Percentiles rank a stretch among this genome's conserved stretches.
Conservation (phyloP, 2,888 invertebrate species). For the Ochropacha duplaris region DNA sequence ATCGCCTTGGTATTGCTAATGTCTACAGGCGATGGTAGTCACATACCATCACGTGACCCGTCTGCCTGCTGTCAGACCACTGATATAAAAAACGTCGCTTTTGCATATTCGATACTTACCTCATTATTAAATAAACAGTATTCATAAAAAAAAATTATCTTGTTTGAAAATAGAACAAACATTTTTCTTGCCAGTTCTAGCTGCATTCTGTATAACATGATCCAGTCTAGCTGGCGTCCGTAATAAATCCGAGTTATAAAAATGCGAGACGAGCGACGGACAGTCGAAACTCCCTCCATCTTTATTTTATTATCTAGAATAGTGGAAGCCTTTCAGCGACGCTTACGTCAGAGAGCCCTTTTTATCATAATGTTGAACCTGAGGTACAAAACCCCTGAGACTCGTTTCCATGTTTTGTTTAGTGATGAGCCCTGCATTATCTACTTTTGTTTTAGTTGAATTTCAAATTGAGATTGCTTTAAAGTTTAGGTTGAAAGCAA, state of each 20-base stretch:
- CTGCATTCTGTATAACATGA: conserved; percentile 18
- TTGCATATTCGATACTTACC: no score
- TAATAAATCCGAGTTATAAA: conserved; percentile 51
- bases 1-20: no score
- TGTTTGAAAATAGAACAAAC: not conserved
- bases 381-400: not conserved
- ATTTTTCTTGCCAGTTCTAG: conserved; percentile 14
- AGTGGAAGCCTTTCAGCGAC: conserved; percentile 19
- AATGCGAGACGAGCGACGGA: conserved; percentile 37
- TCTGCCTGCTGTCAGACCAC: no score
- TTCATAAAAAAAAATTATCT: not conserved
- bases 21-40: no score
- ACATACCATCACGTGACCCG: no score
- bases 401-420: conserved; percentile 1
- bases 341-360: conserved; percentile 22
- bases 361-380: conserved; percentile 32
- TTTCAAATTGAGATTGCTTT: not conserved
- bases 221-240: conserved; percentile 43
- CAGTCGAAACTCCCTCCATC: conserved; percentile 37
- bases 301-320: conserved; percentile 43
- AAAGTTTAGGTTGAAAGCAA: not conserved
- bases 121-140: not conserved
- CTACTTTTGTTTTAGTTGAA: not conserved
- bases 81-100: no score
- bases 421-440: not conserved